phyloP scores from a whole-genome alignment of 1,140 invertebrate genomes.

The Octopus bimaculoides region DNA sequence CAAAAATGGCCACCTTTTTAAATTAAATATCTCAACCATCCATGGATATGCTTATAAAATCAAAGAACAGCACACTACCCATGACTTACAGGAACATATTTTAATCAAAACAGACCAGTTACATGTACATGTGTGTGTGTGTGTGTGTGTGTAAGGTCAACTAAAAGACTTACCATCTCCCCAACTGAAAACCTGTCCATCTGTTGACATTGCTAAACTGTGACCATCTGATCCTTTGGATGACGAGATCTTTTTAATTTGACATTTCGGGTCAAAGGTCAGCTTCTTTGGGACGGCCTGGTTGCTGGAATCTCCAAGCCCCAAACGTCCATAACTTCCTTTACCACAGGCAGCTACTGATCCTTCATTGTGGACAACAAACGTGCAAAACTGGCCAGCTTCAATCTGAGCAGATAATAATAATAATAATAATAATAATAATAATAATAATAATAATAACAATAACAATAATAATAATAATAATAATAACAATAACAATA shows the following conservation, averaged over 20 bases:
- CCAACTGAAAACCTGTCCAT: slow-evolving; percentile 93
- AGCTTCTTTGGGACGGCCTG: slow-evolving; percentile 61
- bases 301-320: slow-evolving; percentile 64
- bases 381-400: slow-evolving; percentile 70
- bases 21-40: too few relatives aligned
- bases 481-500: too few relatives aligned
- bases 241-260: slow-evolving; percentile 59
- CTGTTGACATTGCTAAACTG: slow-evolving; percentile 84
- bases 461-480: too few relatives aligned
- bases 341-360: slow-evolving; percentile 65
- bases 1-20: too few relatives aligned
- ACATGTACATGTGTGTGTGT: too few relatives aligned
- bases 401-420: slow-evolving; percentile 59
- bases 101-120: too few relatives aligned
- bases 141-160: too few relatives aligned
- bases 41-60: too few relatives aligned
- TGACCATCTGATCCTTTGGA: slow-evolving; percentile 78
- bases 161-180: slow-evolving; percentile 71
- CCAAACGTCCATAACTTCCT: slow-evolving; percentile 63
- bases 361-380: slow-evolving; percentile 65
- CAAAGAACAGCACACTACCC: too few relatives aligned
- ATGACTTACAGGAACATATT: too few relatives aligned
- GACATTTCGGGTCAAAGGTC: slow-evolving; percentile 54
- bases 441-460: too few relatives aligned
- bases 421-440: too few relatives aligned